A percentile compares a stretch with the other conserved stretches of the same genome.
These are phyloP conservation scores for Onychomys torridus DNA, from an alignment of 2,797 vertebrate genomes.

Conservation along the genomic window DNA sequence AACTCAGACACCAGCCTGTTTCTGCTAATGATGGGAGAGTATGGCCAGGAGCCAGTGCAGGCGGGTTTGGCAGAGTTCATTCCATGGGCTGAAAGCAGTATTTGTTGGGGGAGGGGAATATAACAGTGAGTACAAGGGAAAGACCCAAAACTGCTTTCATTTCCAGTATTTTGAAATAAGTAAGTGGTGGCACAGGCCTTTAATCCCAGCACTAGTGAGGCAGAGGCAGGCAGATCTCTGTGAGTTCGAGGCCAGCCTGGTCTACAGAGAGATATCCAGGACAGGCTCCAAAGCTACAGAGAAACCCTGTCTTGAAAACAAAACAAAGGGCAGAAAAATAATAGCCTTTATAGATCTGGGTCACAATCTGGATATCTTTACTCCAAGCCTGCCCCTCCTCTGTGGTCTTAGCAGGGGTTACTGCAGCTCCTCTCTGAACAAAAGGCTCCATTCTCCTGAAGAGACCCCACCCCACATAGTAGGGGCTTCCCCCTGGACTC, in stretches of 20 bases:
- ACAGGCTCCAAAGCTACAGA: too few relatives aligned
- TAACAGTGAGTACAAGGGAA: not conserved
- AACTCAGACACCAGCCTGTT: rapidly evolving
- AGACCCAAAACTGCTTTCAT: not conserved
- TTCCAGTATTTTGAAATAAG: not conserved
- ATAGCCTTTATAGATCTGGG: not conserved
- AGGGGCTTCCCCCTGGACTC: too few relatives aligned
- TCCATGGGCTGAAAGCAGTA: not conserved
- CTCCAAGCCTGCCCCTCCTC: not conserved
- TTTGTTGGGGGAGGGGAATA: not conserved
- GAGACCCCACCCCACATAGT: too few relatives aligned
- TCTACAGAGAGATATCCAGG: too few relatives aligned
- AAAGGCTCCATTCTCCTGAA: not conserved
- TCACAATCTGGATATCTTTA: not conserved
- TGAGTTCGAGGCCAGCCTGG: too few relatives aligned
- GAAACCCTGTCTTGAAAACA: too few relatives aligned
- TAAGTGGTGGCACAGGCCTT: too few relatives aligned
- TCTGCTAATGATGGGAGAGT: not conserved
- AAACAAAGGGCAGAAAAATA: not conserved
- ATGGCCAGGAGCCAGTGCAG: not conserved
- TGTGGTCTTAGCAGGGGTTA: not conserved
- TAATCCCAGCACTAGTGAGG: too few relatives aligned
- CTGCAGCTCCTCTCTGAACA: not conserved
- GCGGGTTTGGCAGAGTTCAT: not conserved
- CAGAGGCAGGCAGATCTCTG: too few relatives aligned